phyloP scores from a whole-genome alignment of 2,888 invertebrate species.

The Hymenopus coronatus region DNA sequence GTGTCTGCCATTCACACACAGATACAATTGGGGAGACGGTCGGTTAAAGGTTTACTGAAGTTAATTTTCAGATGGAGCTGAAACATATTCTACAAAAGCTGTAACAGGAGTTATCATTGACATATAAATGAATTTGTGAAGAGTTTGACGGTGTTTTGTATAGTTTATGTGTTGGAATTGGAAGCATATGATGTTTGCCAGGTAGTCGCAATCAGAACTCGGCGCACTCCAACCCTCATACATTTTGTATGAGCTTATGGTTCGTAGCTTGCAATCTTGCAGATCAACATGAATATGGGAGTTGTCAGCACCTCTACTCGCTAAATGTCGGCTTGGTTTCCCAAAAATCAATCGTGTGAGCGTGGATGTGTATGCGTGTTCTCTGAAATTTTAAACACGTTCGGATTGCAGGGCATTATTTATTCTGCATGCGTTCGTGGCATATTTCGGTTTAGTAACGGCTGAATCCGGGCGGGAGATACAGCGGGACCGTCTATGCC shows the following conservation, averaged over 20 bases:
- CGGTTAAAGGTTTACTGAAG: too few species aligned
- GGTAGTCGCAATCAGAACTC: not conserved
- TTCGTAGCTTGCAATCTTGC: not conserved
- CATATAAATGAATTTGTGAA: too few species aligned
- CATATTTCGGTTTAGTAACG: not conserved
- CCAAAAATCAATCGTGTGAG: not conserved
- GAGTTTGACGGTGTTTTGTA: too few species aligned
- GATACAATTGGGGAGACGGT: too few species aligned
- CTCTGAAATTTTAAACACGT: not conserved
- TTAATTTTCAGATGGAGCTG: too few species aligned
- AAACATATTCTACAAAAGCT: too few species aligned
- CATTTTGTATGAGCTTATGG: not conserved
- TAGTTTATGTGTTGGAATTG: not conserved
- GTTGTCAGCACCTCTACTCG: not conserved
- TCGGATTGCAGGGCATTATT: not conserved
- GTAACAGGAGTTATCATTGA: too few species aligned
- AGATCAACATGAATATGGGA: not conserved
- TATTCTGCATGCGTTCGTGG: not conserved
- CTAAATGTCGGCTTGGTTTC: not conserved
- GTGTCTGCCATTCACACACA: too few species aligned
- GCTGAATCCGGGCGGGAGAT: not conserved
- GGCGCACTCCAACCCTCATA: not conserved
- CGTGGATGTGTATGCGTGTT: not conserved
- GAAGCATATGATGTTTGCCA: not conserved
- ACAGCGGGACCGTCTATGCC: not conserved